phyloP scores from a whole-genome alignment of 2,113 vertebrate genomes.

The Anguilla rostrata region DNA sequence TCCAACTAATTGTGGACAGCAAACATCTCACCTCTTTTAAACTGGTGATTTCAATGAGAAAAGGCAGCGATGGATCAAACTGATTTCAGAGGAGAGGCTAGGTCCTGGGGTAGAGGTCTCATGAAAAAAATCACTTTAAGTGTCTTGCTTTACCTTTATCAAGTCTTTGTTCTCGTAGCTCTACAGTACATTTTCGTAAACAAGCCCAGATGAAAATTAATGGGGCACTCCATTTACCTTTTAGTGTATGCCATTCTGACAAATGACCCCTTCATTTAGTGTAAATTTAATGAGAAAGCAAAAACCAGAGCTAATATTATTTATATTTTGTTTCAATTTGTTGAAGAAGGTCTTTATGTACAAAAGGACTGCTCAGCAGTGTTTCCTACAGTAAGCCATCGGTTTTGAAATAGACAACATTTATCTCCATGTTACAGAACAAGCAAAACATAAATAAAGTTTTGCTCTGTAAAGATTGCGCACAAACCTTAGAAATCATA shows the following conservation, averaged over 20 bases:
- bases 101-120: not conserved
- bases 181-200: not conserved
- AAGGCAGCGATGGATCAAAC: not conserved
- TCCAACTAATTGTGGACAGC: not conserved
- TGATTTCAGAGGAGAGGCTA: not conserved
- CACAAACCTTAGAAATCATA: not conserved
- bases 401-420: not conserved
- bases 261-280: constrained; percentile 3
- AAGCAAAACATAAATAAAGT: not conserved
- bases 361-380: not conserved
- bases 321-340: not conserved
- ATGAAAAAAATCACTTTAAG: not conserved
- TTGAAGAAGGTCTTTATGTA: not conserved
- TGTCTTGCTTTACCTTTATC: not conserved
- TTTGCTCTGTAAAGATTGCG: not conserved
- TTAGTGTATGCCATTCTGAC: constrained; percentile 10
- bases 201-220: not conserved
- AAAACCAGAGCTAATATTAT: constrained; percentile 7
- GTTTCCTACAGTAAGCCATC: not conserved
- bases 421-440: not conserved
- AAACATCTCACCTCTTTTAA: not conserved
- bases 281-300: constrained; percentile 6
- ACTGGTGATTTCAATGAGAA: not conserved
- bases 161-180: not conserved
- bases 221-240: not conserved